Evolutionary conservation across 2,797 vertebrate species (phyloP).

Genomic region (Cercopithecus neglectus): DNA sequence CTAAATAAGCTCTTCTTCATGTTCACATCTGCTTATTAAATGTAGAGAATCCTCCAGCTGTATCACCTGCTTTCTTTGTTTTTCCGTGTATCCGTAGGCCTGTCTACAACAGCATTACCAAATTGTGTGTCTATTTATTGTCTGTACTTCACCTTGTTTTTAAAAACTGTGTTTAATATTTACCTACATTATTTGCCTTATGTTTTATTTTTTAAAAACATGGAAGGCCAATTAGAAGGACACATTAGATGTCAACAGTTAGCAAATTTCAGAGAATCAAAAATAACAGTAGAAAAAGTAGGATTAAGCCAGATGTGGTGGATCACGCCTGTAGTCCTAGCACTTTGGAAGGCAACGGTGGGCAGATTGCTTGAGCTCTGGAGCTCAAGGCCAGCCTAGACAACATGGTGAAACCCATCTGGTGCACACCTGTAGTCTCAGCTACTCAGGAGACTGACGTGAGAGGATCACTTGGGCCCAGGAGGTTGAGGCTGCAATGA

Average conservation of each 20-base stretch:
- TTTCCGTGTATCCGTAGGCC: neutral
- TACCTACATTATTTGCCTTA: neutral
- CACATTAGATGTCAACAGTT: neutral
- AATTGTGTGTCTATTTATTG: neutral
- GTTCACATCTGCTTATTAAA: neutral
- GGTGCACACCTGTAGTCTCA: neutral
- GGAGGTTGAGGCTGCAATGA: neutral
- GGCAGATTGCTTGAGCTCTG: neutral
- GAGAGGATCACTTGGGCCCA: neutral
- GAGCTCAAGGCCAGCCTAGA: neutral
- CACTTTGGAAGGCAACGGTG: neutral
- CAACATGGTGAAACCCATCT: neutral
- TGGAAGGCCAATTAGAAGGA: neutral
- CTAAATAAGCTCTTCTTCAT: neutral
- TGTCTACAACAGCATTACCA: neutral
- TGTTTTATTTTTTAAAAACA: neutral
- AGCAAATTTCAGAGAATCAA: neutral
- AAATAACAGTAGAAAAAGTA: neutral
- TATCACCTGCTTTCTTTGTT: neutral
- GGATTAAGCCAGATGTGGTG: neutral
- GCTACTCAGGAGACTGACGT: neutral
- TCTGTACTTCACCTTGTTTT: neutral
- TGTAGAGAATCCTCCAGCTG: neutral
- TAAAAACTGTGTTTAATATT: neutral
- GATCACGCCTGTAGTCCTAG: neutral